Base-by-base conservation (phyloP, 1,140 invertebrate genomes). In the Drosophila asahinai region DNA sequence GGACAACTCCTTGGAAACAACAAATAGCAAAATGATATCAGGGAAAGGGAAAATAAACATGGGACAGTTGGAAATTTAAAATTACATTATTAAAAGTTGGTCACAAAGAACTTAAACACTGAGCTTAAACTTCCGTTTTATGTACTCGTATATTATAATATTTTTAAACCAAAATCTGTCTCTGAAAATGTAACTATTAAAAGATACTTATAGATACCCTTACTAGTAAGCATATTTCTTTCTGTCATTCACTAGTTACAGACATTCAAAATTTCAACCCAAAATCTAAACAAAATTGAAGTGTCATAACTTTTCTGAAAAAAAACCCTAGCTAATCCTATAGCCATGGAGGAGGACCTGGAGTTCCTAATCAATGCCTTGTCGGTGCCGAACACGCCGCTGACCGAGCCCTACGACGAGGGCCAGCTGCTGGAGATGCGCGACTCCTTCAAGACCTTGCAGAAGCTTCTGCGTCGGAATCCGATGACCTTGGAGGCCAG, bases 331-430 rank as follows among this genome's bases (percentile, higher is more conserved):
- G 5, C 19, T 1, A 43, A 30, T 15, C 27, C 19, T 54, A 4
- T 30, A 25, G 9, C 40, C 22, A 89, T 89, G 86, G 81, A 89
- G 9, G 48, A 77, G 8, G 86, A 89, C 14, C 40, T 89, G 19
- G 66, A 90, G 14, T 89, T 90, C 38, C 51, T 89, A 8, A 89
- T 89, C 3, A 67, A 62, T 11, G 70, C 86, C 9, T 42, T 89
- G 52, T 86, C 86, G 14, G 40, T 66, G 22, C 47, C 63, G n/a
- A 48, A 65, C 17, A 77, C 81, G 0, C 81, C 58, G 0, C n/a
- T 90, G 1, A 75, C 81, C 11, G n/a, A 27, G 6, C 40, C 45
- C 2, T 82, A 67, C n/a, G 66, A 63, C 6, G 36, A 42, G 8
- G 22, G 19, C 0, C 51, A 89, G 64, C 14, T 89, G 5, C 14